Percentiles rank a stretch among this genome's conserved stretches.
Conservation (phyloP, 2,888 invertebrate genomes). For the Limenitis camilla region DNA sequence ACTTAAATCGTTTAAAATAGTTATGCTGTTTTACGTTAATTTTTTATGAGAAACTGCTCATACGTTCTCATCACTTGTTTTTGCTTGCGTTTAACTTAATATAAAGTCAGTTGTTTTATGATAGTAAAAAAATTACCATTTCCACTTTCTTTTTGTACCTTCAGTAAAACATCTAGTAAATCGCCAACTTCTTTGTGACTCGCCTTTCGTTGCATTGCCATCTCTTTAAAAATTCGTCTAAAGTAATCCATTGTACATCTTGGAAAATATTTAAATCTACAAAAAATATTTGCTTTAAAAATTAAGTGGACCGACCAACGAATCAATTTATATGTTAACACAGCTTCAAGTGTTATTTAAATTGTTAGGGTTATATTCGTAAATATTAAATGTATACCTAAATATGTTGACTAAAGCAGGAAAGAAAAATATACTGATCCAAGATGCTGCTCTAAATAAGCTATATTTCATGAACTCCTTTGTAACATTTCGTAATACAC, state of each 20-base stretch:
- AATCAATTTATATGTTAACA: no score
- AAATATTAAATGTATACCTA: conserved; percentile 22
- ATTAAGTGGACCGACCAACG: not conserved
- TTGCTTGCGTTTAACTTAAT: no score
- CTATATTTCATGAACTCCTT: conserved; percentile 28
- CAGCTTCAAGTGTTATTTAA: not conserved
- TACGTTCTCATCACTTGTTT: no score
- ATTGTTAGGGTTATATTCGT: not conserved
- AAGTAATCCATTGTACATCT: conserved; percentile 36
- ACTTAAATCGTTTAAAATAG: no score
- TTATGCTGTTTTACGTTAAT: not conserved
- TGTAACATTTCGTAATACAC: conserved; percentile 30
- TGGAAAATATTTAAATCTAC: conserved; percentile 48
- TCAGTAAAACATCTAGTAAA: conserved; percentile 44
- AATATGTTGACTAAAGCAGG: conserved; percentile 32
- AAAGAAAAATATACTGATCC: conserved; percentile 33
- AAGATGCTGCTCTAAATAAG: conserved; percentile 24
- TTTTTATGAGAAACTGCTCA: no score
- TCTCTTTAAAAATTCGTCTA: conserved; percentile 30
- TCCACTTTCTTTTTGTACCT: conserved; percentile 39
- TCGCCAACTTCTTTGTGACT: conserved; percentile 32
- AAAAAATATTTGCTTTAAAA: not conserved
- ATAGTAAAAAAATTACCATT: not conserved
- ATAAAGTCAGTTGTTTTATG: no score
- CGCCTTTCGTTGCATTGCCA: conserved; percentile 36